phyloP scores from a whole-genome alignment of 2,797 vertebrate genomes.

The Hipposideros larvatus region DNA sequence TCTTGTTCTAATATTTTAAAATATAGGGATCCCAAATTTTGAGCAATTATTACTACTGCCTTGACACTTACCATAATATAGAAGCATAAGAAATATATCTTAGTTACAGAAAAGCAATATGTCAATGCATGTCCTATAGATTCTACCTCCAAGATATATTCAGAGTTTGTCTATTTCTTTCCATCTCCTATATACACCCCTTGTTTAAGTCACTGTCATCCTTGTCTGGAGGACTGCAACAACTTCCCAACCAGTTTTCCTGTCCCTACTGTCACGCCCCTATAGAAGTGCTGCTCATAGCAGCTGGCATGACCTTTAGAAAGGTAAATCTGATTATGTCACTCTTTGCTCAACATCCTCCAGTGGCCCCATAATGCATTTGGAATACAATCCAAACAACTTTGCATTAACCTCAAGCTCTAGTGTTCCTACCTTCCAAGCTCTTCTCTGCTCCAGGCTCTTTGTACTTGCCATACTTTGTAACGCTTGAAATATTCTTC shows the following conservation, averaged over 20 bases:
- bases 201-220: not conserved
- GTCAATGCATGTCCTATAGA: not conserved
- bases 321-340: not conserved
- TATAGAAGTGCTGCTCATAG: not conserved
- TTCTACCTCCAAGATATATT: not conserved
- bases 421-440: not conserved
- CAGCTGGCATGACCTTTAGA: not conserved
- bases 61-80: not conserved
- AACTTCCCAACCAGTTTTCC: not conserved
- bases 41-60: not conserved
- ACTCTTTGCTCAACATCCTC: not conserved
- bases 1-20: slow-evolving; percentile 52
- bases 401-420: not conserved
- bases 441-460: not conserved
- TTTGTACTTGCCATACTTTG: not conserved
- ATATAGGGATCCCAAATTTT: not conserved
- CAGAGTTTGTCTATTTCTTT: not conserved
- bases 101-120: not conserved
- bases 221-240: not conserved
- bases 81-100: not conserved
- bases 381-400: not conserved
- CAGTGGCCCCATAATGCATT: not conserved
- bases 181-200: not conserved
- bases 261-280: not conserved
- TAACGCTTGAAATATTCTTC: not conserved